phyloP scores from a whole-genome alignment of 2,797 vertebrate genomes.

The Hozukius guyotensis region DNA sequence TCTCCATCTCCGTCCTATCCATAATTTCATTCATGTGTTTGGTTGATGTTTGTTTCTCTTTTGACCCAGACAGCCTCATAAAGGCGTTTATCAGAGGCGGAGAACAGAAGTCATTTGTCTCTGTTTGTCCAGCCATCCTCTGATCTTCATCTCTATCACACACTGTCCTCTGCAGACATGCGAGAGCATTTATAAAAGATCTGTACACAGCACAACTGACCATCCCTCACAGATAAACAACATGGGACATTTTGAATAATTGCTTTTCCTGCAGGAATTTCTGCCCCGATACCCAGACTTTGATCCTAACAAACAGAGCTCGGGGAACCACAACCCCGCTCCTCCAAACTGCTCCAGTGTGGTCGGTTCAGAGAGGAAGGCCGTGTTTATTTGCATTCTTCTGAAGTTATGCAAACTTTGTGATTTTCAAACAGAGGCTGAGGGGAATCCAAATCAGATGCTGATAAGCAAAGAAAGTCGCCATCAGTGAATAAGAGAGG shows the following conservation, averaged over 20 bases:
- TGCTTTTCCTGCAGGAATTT: conserved; percentile 10
- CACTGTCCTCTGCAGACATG: conserved; percentile 1
- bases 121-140: background rate
- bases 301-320: background rate
- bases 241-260: background rate
- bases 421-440: background rate
- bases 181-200: conserved; percentile 64
- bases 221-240: conserved; percentile 10
- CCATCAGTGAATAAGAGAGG: background rate
- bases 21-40: background rate
- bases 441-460: background rate
- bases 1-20: background rate
- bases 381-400: conserved; percentile 11
- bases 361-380: background rate
- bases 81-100: background rate
- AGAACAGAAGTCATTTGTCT: background rate
- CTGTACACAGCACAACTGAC: background rate
- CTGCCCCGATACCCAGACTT: background rate
- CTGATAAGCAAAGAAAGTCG: background rate
- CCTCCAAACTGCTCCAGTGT: background rate
- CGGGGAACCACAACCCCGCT: background rate
- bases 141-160: background rate
- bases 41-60: background rate
- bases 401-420: background rate
- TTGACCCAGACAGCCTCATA: background rate